These are phyloP conservation scores for Scaeva pyrastri DNA, from an alignment of 2,888 invertebrate genomes.

Conservation along the genomic window DNA sequence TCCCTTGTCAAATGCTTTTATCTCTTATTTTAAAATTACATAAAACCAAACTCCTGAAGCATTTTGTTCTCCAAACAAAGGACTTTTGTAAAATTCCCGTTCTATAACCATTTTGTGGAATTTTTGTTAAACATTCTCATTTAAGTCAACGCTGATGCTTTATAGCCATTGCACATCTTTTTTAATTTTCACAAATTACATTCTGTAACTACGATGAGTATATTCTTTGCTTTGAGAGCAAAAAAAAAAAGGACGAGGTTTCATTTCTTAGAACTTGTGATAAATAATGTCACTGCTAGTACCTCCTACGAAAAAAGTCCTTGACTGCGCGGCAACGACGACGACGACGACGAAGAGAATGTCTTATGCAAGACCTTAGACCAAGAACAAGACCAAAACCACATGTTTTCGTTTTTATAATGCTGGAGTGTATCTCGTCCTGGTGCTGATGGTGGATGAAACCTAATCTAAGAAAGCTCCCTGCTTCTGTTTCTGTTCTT, in stretches of 20 bases:
- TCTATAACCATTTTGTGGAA: conserved; percentile 8
- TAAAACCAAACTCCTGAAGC: neutral
- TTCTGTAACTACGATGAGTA: conserved; percentile 7
- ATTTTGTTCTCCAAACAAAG: neutral
- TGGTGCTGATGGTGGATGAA: conserved; percentile 2
- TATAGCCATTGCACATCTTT: conserved; percentile 13
- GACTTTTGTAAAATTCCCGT: neutral
- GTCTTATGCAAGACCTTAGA: conserved; percentile 27
- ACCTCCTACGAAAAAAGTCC: neutral
- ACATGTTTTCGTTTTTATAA: neutral
- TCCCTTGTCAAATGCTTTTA: neutral
- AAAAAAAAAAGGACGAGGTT: neutral
- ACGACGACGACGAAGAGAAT: conserved; percentile 32
- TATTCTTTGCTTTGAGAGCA: conserved; percentile 9
- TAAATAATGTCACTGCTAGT: conserved; percentile 33
- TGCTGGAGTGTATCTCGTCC: too few relatives aligned
- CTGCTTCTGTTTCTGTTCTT: too few relatives aligned
- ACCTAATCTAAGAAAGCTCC: conserved; percentile 41
- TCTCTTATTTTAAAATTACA: neutral
- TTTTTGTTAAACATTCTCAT: conserved; percentile 30
- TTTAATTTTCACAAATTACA: conserved; percentile 47
- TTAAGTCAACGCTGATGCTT: conserved; percentile 2
- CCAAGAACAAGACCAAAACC: neutral
- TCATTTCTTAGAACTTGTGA: conserved; percentile 11
- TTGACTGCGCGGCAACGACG: neutral